Evolutionary conservation across 2,888 invertebrate genomes (phyloP), one percentile per base, ranked within the genome.

Genomic region (Anaspis maculata): DNA sequence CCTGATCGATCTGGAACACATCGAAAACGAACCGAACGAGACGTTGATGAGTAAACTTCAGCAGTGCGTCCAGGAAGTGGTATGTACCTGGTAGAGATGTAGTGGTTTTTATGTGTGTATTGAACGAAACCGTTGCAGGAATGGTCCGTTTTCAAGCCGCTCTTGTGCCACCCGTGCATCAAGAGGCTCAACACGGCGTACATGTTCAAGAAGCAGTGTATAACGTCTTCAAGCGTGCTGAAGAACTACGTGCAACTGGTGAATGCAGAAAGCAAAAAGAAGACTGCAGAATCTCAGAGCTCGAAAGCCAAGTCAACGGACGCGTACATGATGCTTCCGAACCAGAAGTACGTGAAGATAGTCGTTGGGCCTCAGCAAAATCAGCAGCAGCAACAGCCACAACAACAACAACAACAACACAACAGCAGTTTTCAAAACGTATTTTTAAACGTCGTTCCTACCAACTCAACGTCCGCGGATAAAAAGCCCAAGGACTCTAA

Each of bases 41-140:
- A 56, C 57, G 15, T 41, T 62, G 33, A 49, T 60, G 49, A 57
- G 51, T 38, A 63, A 64, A 54, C 51, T 64, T 32, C 52, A 57
- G 45, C 49, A 53, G 27, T 62, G 61, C 53, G 61, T 62, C 32
- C 56, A 62, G 11, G 64, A 64, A 61, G 61, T 64, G 58, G 64
- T 64, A 48, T 45, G 23, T 26, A n/a, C 15, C 27, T 33, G 29
- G 28, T 21, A 14, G 16, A 30, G 19, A 42, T 36, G 45, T 37
- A 29, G 32, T 29, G 37, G 27, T 40, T 42, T 38, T 37, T 37
- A 28, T 15, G 16, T 35, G n/a, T 9, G 19, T 6, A 19, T 6
- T 19, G 19, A 9, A 19, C 19, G 9, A 19, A 19, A 19, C 9
- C 19, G 25, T 31, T 30, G 53, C 42, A 64, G 64, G 57, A 63